Evolutionary conservation across 2,888 invertebrate species (phyloP).

Genomic region (Epistrophe grossulariae): DNA sequence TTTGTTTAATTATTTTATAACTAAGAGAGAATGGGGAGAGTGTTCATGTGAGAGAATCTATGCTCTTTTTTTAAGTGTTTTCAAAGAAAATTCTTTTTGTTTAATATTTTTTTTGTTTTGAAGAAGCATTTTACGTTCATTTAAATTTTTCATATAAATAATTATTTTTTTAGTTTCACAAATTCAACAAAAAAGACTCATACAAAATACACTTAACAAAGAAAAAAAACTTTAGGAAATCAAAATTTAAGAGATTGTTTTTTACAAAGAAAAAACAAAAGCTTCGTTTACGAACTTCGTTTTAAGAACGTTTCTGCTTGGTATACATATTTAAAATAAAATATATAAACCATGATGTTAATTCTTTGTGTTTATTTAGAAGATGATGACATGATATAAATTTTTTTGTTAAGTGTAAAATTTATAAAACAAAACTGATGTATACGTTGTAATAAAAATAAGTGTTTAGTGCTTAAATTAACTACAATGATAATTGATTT

Average conservation of each 20-base stretch:
- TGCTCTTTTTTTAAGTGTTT: slow-evolving; percentile 5
- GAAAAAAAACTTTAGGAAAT: slow-evolving; percentile 30
- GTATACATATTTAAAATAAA: neutral
- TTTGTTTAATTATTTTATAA: slow-evolving; percentile 33
- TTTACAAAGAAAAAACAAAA: slow-evolving; percentile 20
- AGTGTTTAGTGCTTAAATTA: slow-evolving; percentile 60
- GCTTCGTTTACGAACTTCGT: slow-evolving; percentile 26
- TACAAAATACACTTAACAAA: neutral
- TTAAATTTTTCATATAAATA: slow-evolving; percentile 25
- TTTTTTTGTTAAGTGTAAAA: slow-evolving; percentile 67
- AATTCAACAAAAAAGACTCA: slow-evolving; percentile 33
- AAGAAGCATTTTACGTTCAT: slow-evolving; percentile 27
- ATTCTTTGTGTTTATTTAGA: slow-evolving; percentile 65
- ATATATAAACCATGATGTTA: slow-evolving; percentile 11
- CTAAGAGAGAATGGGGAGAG: slow-evolving; percentile 26
- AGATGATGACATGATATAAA: slow-evolving; percentile 63
- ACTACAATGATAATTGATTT: slow-evolving; percentile 45
- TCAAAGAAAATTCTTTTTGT: slow-evolving; percentile 27
- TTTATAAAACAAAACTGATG: slow-evolving; percentile 49
- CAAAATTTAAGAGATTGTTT: slow-evolving; percentile 26
- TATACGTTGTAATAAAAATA: slow-evolving; percentile 45
- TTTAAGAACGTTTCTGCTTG: slow-evolving; percentile 28
- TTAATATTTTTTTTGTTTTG: slow-evolving; percentile 5
- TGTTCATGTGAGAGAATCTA: slow-evolving; percentile 6
- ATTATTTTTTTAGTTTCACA: slow-evolving; percentile 47